Evolutionary conservation across 1,140 invertebrate genomes (phyloP).

Genomic region (Aphaenogaster ashmeadi): DNA sequence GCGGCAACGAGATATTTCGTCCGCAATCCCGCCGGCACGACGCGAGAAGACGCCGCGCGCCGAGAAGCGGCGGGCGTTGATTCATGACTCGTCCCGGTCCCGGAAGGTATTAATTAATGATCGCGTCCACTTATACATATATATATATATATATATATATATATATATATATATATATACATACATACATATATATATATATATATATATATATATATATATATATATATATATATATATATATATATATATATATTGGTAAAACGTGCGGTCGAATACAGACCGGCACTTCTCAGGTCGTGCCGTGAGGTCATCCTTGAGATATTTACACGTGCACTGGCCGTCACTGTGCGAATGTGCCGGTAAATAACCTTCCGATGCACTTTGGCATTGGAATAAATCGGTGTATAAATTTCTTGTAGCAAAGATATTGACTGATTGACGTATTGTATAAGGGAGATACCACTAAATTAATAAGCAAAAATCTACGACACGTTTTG

Average conservation of each 20-base stretch:
- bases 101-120: constrained; percentile 83
- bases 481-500: neutral
- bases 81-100: constrained; percentile 78
- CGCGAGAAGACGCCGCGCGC: constrained; percentile 48
- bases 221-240: constrained; percentile 37
- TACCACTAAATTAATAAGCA: neutral
- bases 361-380: constrained; percentile 20
- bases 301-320: constrained; percentile 25
- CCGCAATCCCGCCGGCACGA: constrained; percentile 26
- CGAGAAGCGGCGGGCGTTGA: constrained; percentile 71
- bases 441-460: neutral
- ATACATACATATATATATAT: constrained; percentile 4
- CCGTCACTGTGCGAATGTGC: constrained; percentile 23
- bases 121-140: constrained; percentile 68
- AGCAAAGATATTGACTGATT: neutral
- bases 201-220: constrained; percentile 46
- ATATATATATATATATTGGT: constrained; percentile 19
- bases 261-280: constrained; percentile 28
- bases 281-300: constrained; percentile 24
- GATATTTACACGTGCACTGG: constrained; percentile 20
- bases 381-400: constrained; percentile 1
- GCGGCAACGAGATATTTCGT: constrained; percentile 66
- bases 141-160: constrained; percentile 17
- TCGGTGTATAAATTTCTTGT: constrained; percentile 13
- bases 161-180: constrained; percentile 27